Conservation (phyloP, 2,888 invertebrate species). For the Slavum lentiscoides region DNA sequence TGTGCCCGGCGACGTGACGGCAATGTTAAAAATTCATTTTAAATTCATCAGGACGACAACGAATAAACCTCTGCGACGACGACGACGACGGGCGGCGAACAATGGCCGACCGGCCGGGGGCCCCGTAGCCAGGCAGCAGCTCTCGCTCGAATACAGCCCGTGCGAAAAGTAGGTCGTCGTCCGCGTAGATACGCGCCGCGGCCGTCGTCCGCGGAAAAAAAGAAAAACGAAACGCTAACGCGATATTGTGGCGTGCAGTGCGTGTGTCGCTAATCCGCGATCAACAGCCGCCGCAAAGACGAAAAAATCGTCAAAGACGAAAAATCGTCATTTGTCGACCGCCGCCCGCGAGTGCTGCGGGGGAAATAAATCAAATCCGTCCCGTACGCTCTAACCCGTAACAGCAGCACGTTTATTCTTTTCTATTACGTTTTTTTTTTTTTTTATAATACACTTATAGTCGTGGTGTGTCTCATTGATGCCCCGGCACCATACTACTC, state of each 20-base stretch:
- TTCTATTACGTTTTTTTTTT: not conserved
- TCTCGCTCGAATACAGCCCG: not conserved
- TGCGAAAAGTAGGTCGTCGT: constrained; percentile 36
- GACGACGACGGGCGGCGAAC: not conserved
- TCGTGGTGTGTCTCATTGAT: constrained; percentile 42
- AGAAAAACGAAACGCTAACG: constrained; percentile 31
- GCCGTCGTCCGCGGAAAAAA: constrained; percentile 22
- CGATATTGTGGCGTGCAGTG: too few species aligned
- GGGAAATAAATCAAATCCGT: too few species aligned
- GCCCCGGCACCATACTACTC: constrained; percentile 24
- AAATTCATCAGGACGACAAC: constrained; percentile 36
- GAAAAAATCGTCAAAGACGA: constrained; percentile 21
- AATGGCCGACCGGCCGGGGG: not conserved
- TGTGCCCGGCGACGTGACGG: constrained; percentile 49
- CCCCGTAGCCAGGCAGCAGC: not conserved
- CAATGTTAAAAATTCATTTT: constrained; percentile 38
- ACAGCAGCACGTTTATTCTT: not conserved
- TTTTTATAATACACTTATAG: constrained; percentile 14
- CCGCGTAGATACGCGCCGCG: not conserved
- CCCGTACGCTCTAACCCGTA: too few species aligned
- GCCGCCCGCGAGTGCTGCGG: too few species aligned
- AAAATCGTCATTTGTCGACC: constrained; percentile 21
- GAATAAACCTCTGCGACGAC: not conserved
- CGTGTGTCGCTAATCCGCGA: constrained; percentile 35
- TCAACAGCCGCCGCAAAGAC: constrained; percentile 13